Base-by-base conservation (phyloP, 1,140 invertebrate genomes). In the Triops longicaudatus region DNA sequence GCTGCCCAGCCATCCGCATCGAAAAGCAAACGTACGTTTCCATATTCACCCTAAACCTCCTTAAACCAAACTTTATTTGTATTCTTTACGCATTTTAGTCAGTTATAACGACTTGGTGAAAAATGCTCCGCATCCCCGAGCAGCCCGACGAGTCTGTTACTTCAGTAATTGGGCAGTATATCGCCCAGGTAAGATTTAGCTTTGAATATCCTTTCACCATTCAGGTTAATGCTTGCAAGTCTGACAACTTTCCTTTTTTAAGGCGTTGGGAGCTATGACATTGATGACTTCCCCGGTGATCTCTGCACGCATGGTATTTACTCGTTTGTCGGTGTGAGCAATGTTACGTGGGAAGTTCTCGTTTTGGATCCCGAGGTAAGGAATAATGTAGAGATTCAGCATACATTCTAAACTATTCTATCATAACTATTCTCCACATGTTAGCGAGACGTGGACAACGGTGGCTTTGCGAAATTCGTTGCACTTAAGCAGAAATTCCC, bases 91-190 rank as follows among this genome's bases (percentile, higher is more conserved):
- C 22, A n/a, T 63, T n/a, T 0, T 63, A 63, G 50, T 63, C 50
- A 63, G 17, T 17, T 63, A 63, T 14, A 22, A 63, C 14, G 11
- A 63, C 17, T 22, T 63, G 50, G 14, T 63, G 14, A 63, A 22
- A 22, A 63, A 63, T 11, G 50, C 50, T 14, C 50, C 50, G 10
- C 50, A 63, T 63, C 50, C 50, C 14, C 10, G 50, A 63, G 50
- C 50, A 80, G 87, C 89, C 12, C 88, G 91, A 82, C 87, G 93
- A 73, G 91, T 93, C 31, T 96, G 93, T 81, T 96, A 96, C 86
- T 96, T 94, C 85, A 94, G 92, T 82, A 95, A 94, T 81, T 96
- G 94, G 94, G 94, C 94, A 5, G 88, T 94, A n/a, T 92, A 95
- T 83, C 86, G 93, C 43, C 92, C 92, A 0, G 92, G 90, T 6